phyloP scores from a whole-genome alignment of 2,797 vertebrate species.

The Alcedo atthis region DNA sequence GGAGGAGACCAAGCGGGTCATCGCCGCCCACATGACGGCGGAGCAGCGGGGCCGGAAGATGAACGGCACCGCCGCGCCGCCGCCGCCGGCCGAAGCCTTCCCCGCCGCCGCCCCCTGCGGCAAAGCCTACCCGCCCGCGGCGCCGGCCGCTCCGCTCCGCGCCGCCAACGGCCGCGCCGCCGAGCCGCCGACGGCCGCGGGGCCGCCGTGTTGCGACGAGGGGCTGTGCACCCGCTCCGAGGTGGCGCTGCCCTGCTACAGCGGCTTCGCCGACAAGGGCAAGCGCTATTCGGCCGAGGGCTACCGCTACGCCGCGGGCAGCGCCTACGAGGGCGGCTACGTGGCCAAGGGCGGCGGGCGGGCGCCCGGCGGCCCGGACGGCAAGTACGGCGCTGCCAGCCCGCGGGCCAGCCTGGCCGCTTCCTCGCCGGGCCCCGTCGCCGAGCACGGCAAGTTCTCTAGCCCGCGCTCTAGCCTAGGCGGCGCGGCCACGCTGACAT shows the following conservation, averaged over 20 bases:
- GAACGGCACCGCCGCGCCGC: conserved; percentile 81
- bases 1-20: conserved; percentile 39
- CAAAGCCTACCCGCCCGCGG: conserved; percentile 66
- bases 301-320: conserved; percentile 74
- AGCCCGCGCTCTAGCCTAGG: conserved; percentile 86
- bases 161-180: conserved; percentile 71
- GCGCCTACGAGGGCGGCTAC: conserved; percentile 65
- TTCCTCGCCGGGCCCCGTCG: conserved; percentile 49
- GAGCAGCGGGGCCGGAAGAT: conserved; percentile 79
- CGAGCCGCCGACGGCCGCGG: conserved; percentile 65
- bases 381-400: conserved; percentile 51
- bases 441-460: conserved; percentile 84
- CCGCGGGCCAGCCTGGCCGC: conserved; percentile 80
- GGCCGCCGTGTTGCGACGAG: conserved; percentile 33
- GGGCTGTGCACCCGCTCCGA: conserved; percentile 87
- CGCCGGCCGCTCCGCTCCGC: conserved; percentile 73
- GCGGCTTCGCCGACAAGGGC: conserved; percentile 82
- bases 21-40: conserved; percentile 46
- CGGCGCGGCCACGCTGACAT: conserved; percentile 32
- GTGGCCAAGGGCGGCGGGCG: conserved; percentile 57
- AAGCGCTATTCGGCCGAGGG: conserved; percentile 86
- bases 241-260: conserved; percentile 90
- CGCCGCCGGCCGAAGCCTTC: conserved; percentile 36
- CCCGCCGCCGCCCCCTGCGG: conserved; percentile 42
- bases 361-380: conserved; percentile 18